Conservation (phyloP, 2,888 invertebrate species). For the Drosophila kanekoi region DNA sequence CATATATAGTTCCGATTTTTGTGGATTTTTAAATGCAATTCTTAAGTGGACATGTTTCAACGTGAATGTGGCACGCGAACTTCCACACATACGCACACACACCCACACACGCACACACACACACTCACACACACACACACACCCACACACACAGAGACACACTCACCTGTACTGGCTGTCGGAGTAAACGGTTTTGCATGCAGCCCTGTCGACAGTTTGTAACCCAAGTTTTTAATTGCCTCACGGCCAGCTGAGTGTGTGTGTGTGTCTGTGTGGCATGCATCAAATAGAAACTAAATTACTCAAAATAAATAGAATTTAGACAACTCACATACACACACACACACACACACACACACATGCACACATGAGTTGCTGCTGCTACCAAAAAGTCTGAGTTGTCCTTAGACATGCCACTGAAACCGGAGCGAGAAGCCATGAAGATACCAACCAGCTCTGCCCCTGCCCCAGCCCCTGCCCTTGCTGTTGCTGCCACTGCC, state of each 20-base stretch:
- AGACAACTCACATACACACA: constrained; percentile 49
- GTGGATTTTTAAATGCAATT: constrained; percentile 59
- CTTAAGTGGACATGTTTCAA: constrained; percentile 65
- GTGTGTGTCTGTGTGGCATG: constrained; percentile 7
- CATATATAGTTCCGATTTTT: constrained; percentile 36
- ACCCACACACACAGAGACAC: constrained; percentile 4
- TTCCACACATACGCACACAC: constrained; percentile 1
- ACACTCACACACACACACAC: constrained; percentile 1
- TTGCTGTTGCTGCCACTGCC: not conserved
- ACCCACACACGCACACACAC: constrained; percentile 4
- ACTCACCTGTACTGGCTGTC: constrained; percentile 22
- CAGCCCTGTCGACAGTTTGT: constrained; percentile 72
- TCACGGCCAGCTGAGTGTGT: constrained; percentile 31
- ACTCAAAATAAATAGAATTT: constrained; percentile 78
- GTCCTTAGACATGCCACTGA: constrained; percentile 72
- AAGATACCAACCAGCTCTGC: constrained; percentile 15
- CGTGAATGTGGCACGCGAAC: constrained; percentile 59
- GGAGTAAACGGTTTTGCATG: constrained; percentile 70
- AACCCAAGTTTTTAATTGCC: constrained; percentile 77
- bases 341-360: not conserved
- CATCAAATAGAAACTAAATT: constrained; percentile 61
- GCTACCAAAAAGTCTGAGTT: constrained; percentile 54
- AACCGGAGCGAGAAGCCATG: constrained; percentile 48
- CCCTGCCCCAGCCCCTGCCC: not conserved
- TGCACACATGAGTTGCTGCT: constrained; percentile 8